A percentile compares a stretch with the other conserved stretches of the same genome.
Evolutionary conservation across 2,113 vertebrate genomes (phyloP).

Genomic region (Platysteira castanea): DNA sequence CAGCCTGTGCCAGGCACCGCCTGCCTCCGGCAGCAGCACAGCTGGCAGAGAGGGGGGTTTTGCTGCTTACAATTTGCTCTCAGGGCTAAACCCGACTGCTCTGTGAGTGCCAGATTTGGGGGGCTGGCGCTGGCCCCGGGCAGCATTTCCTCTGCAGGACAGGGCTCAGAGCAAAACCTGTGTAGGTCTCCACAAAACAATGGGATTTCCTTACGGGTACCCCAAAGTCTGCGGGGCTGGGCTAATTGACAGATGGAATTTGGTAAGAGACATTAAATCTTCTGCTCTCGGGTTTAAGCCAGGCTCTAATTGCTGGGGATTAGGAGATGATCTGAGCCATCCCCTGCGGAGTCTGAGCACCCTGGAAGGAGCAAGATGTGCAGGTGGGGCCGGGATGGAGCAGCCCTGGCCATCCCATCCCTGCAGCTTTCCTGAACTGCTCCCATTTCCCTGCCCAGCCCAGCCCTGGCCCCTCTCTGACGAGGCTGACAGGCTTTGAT

Average conservation of each 20-base stretch:
- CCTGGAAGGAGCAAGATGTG: background rate
- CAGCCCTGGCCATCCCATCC: background rate
- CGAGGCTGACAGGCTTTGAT: background rate
- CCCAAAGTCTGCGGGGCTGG: background rate
- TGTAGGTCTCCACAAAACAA: background rate
- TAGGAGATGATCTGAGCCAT: background rate
- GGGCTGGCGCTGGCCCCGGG: background rate
- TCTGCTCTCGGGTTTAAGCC: background rate
- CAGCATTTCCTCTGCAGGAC: background rate
- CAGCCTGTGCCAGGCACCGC: background rate
- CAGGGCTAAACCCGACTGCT: background rate
- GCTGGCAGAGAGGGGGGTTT: background rate
- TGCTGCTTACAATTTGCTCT: background rate
- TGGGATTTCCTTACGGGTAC: background rate
- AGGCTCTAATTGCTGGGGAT: background rate
- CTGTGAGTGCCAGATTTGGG: background rate
- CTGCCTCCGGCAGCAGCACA: background rate
- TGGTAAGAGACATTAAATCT: background rate
- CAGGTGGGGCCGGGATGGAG: background rate
- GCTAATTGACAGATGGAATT: background rate
- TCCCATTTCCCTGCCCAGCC: background rate
- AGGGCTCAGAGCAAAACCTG: background rate
- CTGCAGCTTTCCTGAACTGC: background rate
- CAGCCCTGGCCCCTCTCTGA: background rate
- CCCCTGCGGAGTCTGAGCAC: background rate